Conservation (phyloP, 2,797 vertebrate species). For the Neostethus bicornis region DNA sequence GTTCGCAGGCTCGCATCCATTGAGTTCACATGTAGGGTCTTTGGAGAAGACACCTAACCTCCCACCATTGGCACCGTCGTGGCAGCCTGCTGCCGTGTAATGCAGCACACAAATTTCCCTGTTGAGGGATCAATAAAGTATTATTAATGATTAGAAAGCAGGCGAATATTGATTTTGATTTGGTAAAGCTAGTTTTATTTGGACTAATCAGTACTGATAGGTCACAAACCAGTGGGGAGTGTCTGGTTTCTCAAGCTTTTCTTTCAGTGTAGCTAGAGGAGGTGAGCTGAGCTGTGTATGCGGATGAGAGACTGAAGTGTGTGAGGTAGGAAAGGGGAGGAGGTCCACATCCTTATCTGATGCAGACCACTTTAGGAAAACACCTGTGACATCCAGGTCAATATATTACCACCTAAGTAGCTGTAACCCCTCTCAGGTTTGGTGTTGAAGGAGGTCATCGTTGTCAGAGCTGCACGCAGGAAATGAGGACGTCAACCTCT, state of each 20-base stretch:
- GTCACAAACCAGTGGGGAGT: constrained; percentile 4
- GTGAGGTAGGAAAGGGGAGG: constrained; percentile 40
- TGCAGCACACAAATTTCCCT: too few species aligned
- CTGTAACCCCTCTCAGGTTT: constrained; percentile 53
- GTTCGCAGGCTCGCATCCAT: too few species aligned
- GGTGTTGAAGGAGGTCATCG: constrained; percentile 42
- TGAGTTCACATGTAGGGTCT: too few species aligned
- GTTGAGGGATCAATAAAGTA: too few species aligned
- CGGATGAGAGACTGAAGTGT: constrained; percentile 29
- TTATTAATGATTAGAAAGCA: too few species aligned
- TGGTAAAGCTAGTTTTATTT: too few species aligned
- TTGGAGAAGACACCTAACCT: too few species aligned
- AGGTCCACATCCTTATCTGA: constrained; percentile 73
- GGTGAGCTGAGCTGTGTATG: not conserved
- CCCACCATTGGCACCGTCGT: too few species aligned
- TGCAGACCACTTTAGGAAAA: constrained; percentile 77
- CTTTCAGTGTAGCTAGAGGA: not conserved
- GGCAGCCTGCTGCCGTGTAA: too few species aligned
- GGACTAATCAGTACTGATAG: too few species aligned
- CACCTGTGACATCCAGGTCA: constrained; percentile 74
- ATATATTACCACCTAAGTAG: constrained; percentile 77
- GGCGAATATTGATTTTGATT: too few species aligned
- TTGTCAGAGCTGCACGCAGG: constrained; percentile 64
- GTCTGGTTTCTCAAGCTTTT: constrained; percentile 7
- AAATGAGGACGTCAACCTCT: constrained; percentile 45